These are phyloP conservation scores for Epinephelus lanceolatus DNA, from an alignment of 2,113 vertebrate genomes.

Conservation along the genomic window DNA sequence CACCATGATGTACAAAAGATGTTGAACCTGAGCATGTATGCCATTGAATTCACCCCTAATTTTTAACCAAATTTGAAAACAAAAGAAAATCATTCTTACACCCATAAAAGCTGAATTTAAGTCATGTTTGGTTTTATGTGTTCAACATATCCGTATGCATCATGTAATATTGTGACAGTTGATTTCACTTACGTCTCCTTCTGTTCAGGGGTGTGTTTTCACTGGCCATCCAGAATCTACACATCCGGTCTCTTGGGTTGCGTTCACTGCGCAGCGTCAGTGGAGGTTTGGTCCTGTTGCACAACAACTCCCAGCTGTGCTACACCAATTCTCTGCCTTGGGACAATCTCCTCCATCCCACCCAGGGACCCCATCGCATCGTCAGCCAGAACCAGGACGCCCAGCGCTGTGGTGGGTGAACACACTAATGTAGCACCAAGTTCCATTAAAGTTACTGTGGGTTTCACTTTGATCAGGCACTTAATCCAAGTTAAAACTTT, in stretches of 20 bases:
- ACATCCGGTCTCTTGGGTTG: constrained; percentile 90
- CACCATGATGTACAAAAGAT: neutral
- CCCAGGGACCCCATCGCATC: constrained; percentile 88
- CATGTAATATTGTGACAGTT: neutral
- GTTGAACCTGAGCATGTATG: neutral
- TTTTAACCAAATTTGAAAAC: neutral
- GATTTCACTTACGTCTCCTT: constrained; percentile 5
- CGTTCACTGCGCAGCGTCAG: constrained; percentile 91
- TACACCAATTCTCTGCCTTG: constrained; percentile 90
- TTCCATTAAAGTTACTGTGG: neutral
- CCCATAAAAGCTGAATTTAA: neutral
- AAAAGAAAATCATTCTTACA: neutral
- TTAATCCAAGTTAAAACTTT: neutral
- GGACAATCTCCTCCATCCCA: constrained; percentile 87
- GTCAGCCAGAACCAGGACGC: constrained; percentile 87
- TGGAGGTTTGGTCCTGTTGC: constrained; percentile 92
- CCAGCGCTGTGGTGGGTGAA: constrained; percentile 86
- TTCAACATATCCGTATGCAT: neutral
- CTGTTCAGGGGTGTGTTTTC: constrained; percentile 91
- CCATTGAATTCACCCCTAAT: neutral
- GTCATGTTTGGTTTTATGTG: neutral
- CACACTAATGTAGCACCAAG: neutral
- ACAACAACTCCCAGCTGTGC: constrained; percentile 91
- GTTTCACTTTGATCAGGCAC: constrained; percentile 17
- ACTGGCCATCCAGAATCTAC: constrained; percentile 89